Base-by-base conservation (phyloP, 2,888 invertebrate genomes). In the Monochamus alternatus region DNA sequence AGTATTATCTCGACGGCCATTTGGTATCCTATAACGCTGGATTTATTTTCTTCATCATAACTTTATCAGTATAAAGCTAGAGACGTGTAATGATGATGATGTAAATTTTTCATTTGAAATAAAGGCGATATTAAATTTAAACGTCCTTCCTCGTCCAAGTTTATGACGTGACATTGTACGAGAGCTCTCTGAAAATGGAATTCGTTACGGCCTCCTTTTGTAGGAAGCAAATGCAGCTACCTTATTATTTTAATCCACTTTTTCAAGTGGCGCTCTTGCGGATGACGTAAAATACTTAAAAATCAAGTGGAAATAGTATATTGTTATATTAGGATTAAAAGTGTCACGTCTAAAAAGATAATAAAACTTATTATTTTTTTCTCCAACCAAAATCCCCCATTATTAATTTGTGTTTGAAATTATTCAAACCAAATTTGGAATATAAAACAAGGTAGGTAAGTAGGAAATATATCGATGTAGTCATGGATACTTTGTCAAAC, bases 121-220 rank as follows among this genome's bases (percentile, higher is more conserved):
- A 59, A 68, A 58, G 58, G 43, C 38, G 58, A 14, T 68, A 43
- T 68, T 58, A 68, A 44, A 68, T 68, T 68, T 68, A 68, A 58
- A 68, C 58, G 52, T 32, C 43, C 51, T 52, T 14, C 58, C n/a
- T 22, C 58, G 55, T 43, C n/a, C 44, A 5, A 55, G 32, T 58
- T 68, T 68, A 68, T 68, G n/a, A n/a, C 14, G 38, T 43, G 22
- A 51, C 32, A 58, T 58, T 58, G 38, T 67, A 68, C 31, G 58
- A 7, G 58, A 68, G 58, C 55, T 38, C 43, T 38, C 59, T 43
- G 3, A 22, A 58, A 68, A 68, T 68, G 43, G 14, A 59, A 58
- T 38, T 38, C 58, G 14, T 58, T 22, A 43, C 52, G n/a, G 31
- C 44, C 38, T 43, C 55, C 32, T 52, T 7, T 14, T 67, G 55